Evolutionary conservation across 2,113 vertebrate genomes (phyloP).

Genomic region (Tragulus kanchil): DNA sequence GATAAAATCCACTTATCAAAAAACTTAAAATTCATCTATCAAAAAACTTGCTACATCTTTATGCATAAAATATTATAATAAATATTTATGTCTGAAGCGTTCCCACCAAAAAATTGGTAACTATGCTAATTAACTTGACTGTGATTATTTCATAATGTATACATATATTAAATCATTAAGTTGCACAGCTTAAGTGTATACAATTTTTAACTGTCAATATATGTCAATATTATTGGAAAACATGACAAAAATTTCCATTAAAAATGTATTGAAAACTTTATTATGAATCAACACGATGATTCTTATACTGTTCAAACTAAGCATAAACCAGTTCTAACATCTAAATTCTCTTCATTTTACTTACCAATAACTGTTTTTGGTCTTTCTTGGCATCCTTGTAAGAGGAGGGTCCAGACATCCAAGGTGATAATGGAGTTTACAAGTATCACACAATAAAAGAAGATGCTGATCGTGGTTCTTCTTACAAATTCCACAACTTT

Average conservation of each 20-base stretch:
- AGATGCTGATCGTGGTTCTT: conserved; percentile 99
- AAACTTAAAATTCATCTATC: conserved; percentile 17
- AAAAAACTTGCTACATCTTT: background rate
- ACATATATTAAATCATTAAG: background rate
- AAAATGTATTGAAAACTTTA: conserved; percentile 27
- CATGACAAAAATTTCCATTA: background rate
- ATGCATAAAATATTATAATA: conserved; percentile 3
- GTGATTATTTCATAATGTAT: background rate
- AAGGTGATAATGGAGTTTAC: conserved; percentile 99
- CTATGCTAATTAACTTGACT: background rate
- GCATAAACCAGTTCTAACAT: background rate
- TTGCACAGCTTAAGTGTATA: background rate
- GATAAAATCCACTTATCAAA: background rate
- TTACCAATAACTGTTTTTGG: conserved; percentile 99
- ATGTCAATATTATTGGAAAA: background rate
- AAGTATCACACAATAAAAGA: conserved; percentile 97
- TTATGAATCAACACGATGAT: background rate
- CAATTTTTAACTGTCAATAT: background rate
- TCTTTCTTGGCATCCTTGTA: conserved; percentile 99
- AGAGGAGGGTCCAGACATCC: conserved; percentile 98
- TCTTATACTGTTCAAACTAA: background rate
- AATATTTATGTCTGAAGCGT: background rate
- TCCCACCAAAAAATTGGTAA: background rate
- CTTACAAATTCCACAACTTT: conserved; percentile 98
- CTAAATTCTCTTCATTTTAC: conserved; percentile 63